Conservation (phyloP, 2,888 invertebrate genomes). For the Drosophila stalkeri region DNA sequence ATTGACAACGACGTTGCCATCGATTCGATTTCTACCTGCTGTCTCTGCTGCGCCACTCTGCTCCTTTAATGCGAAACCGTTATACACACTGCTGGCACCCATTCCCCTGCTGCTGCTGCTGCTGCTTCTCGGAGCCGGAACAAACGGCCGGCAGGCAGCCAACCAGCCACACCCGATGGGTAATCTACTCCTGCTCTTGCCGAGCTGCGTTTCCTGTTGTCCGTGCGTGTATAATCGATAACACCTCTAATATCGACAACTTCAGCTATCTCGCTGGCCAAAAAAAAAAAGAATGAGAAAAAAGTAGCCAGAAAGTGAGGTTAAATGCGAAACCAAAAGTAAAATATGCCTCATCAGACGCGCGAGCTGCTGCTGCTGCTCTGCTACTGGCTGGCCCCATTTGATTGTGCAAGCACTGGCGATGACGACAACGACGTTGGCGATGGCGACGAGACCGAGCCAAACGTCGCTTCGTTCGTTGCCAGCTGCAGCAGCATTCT, state of each 20-base stretch:
- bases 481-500: constrained; percentile 52
- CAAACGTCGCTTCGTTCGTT: constrained; percentile 53
- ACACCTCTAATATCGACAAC: constrained; percentile 37
- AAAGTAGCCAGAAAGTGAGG: constrained; percentile 58
- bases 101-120: constrained; percentile 20
- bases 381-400: constrained; percentile 47
- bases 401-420: constrained; percentile 69
- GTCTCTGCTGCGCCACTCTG: constrained; percentile 1
- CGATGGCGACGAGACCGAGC: constrained; percentile 36
- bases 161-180: constrained; percentile 54
- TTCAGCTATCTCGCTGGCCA: constrained; percentile 20
- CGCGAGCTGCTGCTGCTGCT: constrained; percentile 19
- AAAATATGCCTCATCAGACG: constrained; percentile 64
- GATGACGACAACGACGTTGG: constrained; percentile 37
- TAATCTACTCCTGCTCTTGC: constrained; percentile 35
- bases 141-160: neutral
- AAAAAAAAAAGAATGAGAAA: constrained; percentile 7
- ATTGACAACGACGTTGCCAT: constrained; percentile 20
- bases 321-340: constrained; percentile 67
- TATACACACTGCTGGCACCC: constrained; percentile 52
- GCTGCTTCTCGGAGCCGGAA: constrained; percentile 19
- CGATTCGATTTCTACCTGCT: constrained; percentile 47
- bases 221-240: constrained; percentile 51
- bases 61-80: constrained; percentile 41
- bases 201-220: constrained; percentile 14